A percentile compares a stretch with the other conserved stretches of the same genome.
Conservation (phyloP, 2,113 vertebrate species). For the Corydoras maculifer region DNA sequence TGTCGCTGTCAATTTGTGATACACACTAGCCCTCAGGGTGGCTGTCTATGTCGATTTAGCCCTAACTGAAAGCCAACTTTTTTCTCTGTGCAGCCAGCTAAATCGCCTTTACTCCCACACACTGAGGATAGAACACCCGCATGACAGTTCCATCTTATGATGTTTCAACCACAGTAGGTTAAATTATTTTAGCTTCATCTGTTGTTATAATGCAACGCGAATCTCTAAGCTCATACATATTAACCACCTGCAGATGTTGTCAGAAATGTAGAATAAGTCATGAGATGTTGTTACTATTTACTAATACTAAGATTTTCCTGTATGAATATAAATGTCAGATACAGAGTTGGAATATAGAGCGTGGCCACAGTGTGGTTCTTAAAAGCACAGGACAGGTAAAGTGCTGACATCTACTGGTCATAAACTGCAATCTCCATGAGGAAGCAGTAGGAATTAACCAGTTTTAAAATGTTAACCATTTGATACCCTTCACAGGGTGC, state of each 20-base stretch:
- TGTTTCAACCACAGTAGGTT: background rate
- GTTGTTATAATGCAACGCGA: too few relatives aligned
- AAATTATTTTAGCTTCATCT: background rate
- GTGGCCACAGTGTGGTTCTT: too few relatives aligned
- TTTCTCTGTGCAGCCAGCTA: conserved; percentile 23
- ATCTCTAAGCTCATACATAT: too few relatives aligned
- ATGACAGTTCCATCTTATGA: background rate
- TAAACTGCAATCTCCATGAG: background rate
- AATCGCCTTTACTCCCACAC: background rate
- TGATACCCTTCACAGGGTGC: background rate
- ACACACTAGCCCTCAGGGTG: conserved; percentile 25
- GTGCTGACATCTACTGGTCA: conserved; percentile 35
- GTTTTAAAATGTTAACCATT: background rate
- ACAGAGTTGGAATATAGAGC: background rate
- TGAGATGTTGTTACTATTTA: too few relatives aligned
- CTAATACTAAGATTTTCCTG: too few relatives aligned
- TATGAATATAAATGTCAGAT: background rate
- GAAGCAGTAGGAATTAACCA: too few relatives aligned
- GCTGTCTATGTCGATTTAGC: conserved; percentile 30
- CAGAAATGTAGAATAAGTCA: too few relatives aligned
- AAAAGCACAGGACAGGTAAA: background rate
- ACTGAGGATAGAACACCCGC: background rate
- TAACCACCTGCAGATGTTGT: too few relatives aligned
- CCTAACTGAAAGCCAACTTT: conserved; percentile 23
- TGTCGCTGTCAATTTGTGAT: conserved; percentile 29